phyloP scores from a whole-genome alignment of 2,797 vertebrate species.

The Melanotaenia trifasciata region DNA sequence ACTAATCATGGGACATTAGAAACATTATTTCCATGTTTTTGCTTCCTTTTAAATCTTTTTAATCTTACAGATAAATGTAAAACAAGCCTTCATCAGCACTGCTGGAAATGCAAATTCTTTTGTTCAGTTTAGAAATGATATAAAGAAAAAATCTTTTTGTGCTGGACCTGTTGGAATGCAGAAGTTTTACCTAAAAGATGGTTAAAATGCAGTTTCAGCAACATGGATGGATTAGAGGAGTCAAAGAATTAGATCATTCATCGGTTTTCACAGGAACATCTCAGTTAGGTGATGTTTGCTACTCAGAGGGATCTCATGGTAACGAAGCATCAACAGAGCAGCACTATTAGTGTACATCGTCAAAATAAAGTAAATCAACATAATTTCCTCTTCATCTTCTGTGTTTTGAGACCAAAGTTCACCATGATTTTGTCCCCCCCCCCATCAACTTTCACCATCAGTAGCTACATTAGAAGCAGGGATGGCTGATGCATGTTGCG shows the following conservation, averaged over 20 bases:
- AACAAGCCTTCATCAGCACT: not conserved
- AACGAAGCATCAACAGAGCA: no score
- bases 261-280: accelerated
- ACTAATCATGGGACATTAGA: no score
- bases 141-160: no score
- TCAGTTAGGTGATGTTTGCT: constrained; percentile 1
- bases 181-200: no score
- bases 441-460: constrained; percentile 35
- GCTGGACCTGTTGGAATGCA: no score
- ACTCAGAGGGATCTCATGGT: no score
- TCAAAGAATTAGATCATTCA: not conserved
- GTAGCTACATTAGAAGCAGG: constrained; percentile 81
- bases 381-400: constrained; percentile 7
- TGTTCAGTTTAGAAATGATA: not conserved
- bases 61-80: not conserved
- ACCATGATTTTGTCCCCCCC: constrained; percentile 21
- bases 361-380: no score
- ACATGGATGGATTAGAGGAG: no score
- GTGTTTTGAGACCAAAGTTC: constrained; percentile 37
- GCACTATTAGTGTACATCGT: no score
- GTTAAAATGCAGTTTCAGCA: no score
- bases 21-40: not conserved
- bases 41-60: not conserved
- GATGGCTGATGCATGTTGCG: constrained; percentile 80
- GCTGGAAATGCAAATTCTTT: not conserved